Percentiles rank a stretch among this genome's conserved stretches.
Conservation (phyloP, 2,888 invertebrate genomes). For the Tineola bisselliella region DNA sequence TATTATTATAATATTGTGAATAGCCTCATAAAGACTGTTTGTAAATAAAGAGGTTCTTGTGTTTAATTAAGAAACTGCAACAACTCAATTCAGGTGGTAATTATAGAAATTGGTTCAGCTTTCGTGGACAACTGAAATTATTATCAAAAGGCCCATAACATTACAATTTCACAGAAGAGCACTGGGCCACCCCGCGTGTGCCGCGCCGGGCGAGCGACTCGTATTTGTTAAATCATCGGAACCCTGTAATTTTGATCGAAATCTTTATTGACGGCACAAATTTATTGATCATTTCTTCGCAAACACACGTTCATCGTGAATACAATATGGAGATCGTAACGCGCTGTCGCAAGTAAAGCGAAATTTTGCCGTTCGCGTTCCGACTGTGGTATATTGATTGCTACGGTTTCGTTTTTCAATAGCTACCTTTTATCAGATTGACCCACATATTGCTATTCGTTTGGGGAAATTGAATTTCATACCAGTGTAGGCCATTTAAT, state of each 20-base stretch:
- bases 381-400: constrained; percentile 52
- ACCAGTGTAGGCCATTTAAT: constrained; percentile 19
- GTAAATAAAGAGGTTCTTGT: constrained; percentile 43
- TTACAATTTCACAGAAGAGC: constrained; percentile 59
- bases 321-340: constrained; percentile 41
- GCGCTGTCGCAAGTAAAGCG: constrained; percentile 45
- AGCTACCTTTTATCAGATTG: constrained; percentile 58
- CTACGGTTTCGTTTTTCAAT: constrained; percentile 63
- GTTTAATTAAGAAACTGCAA: constrained; percentile 47
- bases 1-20: constrained; percentile 30
- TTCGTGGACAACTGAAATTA: constrained; percentile 47
- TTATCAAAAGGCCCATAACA: constrained; percentile 50
- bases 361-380: constrained; percentile 24
- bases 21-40: constrained; percentile 39
- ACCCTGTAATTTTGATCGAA: constrained; percentile 68
- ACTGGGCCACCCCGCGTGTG: constrained; percentile 51
- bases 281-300: constrained; percentile 65
- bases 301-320: constrained; percentile 50
- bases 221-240: constrained; percentile 66
- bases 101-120: constrained; percentile 56
- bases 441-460: constrained; percentile 42
- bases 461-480: constrained; percentile 53
- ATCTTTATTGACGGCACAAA: constrained; percentile 64
- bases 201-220: constrained; percentile 48
- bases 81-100: constrained; percentile 43